These are phyloP conservation scores for Rallus limicola DNA, from an alignment of 2,113 vertebrate genomes.

Conservation along the genomic window DNA sequence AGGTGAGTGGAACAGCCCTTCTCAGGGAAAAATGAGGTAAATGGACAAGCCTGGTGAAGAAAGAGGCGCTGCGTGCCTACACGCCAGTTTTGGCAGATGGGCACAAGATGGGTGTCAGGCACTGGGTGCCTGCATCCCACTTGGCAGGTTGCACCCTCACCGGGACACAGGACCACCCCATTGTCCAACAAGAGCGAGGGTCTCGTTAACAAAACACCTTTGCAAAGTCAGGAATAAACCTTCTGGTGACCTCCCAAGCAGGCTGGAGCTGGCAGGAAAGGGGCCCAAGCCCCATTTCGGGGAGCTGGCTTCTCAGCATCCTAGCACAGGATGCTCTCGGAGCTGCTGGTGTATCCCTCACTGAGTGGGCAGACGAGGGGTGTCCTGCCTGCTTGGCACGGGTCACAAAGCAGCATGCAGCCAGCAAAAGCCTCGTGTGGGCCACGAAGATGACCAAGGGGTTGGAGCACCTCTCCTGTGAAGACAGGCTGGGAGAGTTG, in stretches of 20 bases:
- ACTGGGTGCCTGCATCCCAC: background rate
- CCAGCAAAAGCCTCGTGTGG: background rate
- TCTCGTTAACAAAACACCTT: background rate
- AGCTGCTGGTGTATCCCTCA: rapidly evolving
- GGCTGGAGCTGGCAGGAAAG: background rate
- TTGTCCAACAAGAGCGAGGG: background rate
- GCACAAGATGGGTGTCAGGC: background rate
- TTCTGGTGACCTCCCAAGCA: background rate
- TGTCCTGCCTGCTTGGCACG: rapidly evolving
- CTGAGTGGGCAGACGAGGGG: background rate
- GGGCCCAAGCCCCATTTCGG: background rate
- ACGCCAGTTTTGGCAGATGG: background rate
- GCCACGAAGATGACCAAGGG: too few species aligned
- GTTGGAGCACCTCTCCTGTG: too few species aligned
- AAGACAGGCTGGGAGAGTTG: too few species aligned
- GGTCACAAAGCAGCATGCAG: background rate
- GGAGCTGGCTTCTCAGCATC: background rate
- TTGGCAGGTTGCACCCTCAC: background rate
- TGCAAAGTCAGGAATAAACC: background rate
- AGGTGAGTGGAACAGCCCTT: background rate
- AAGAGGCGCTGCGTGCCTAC: background rate
- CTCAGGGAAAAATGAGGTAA: background rate
- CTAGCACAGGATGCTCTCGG: background rate
- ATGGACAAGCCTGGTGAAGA: background rate
- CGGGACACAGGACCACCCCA: rapidly evolving